Conservation (phyloP, 2,888 invertebrate genomes). For the Coenonympha arcania region DNA sequence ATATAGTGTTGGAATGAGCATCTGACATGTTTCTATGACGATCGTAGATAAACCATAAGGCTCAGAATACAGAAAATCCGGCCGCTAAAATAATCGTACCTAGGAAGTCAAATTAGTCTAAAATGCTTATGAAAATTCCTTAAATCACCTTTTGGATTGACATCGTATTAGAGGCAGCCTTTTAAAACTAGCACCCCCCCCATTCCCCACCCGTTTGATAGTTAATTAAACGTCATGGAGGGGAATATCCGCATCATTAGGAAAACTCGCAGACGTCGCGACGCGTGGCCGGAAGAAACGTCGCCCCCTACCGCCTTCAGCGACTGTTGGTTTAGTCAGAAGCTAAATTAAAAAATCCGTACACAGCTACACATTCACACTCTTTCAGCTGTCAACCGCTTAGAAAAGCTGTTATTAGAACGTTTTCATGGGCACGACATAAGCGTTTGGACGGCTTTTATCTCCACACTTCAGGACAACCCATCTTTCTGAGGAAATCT, state of each 20-base stretch:
- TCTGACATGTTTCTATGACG: too few relatives aligned
- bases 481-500: background rate
- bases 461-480: background rate
- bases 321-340: slow-evolving; percentile 1
- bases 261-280: slow-evolving; percentile 52
- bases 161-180: slow-evolving; percentile 39
- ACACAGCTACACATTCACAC: background rate
- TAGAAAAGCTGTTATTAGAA: background rate
- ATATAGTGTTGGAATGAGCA: too few relatives aligned
- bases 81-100: too few relatives aligned
- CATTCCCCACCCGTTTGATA: slow-evolving; percentile 49
- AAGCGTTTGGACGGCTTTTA: background rate
- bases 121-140: background rate
- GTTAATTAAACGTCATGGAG: slow-evolving; percentile 66
- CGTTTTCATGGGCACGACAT: background rate
- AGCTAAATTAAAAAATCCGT: background rate
- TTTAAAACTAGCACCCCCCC: slow-evolving; percentile 27
- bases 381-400: background rate
- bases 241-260: slow-evolving; percentile 68
- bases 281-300: slow-evolving; percentile 51
- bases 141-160: slow-evolving; percentile 29
- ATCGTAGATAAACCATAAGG: too few relatives aligned
- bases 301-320: slow-evolving; percentile 25
- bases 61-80: too few relatives aligned
- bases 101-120: too few relatives aligned